phyloP scores from a whole-genome alignment of 2,113 vertebrate species.

The Perca fluviatilis region DNA sequence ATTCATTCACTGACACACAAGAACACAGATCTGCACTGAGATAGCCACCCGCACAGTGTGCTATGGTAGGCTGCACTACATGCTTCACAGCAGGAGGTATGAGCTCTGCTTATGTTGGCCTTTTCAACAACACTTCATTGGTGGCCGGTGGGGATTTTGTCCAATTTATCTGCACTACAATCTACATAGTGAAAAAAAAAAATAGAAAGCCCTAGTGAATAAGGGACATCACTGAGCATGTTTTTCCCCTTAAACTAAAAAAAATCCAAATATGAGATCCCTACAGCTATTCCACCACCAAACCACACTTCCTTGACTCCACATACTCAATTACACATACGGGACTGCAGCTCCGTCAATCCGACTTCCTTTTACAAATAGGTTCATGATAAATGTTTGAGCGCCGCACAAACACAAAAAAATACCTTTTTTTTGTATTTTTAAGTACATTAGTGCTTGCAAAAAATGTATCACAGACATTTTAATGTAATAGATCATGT shows the following conservation, averaged over 20 bases:
- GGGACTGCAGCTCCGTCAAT: not conserved
- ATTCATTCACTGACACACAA: constrained; percentile 24
- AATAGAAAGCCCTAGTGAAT: constrained; percentile 3
- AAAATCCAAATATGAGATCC: constrained; percentile 11
- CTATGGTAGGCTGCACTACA: constrained; percentile 64
- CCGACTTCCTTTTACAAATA: not conserved
- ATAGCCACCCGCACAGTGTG: constrained; percentile 67
- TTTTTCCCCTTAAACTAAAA: not conserved
- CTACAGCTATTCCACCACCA: not conserved
- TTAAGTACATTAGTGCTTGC: not conserved
- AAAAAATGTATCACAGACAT: not conserved
- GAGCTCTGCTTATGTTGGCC: constrained; percentile 40
- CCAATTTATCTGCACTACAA: constrained; percentile 49
- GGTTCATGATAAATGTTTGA: not conserved
- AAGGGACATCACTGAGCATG: not conserved
- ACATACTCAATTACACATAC: not conserved
- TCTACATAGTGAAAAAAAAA: constrained; percentile 29
- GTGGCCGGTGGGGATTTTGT: constrained; percentile 50
- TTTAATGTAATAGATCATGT: not conserved
- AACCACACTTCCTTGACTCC: not conserved
- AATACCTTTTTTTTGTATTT: no score
- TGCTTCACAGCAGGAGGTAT: constrained; percentile 67
- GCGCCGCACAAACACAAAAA: no score
- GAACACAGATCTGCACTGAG: constrained; percentile 56
- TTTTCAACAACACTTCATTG: constrained; percentile 66